Percentiles rank a stretch among this genome's conserved stretches.
phyloP scores from a whole-genome alignment of 30 jellyfish, hydroid and myxozoan species.

The Aurelia coerulea region DNA sequence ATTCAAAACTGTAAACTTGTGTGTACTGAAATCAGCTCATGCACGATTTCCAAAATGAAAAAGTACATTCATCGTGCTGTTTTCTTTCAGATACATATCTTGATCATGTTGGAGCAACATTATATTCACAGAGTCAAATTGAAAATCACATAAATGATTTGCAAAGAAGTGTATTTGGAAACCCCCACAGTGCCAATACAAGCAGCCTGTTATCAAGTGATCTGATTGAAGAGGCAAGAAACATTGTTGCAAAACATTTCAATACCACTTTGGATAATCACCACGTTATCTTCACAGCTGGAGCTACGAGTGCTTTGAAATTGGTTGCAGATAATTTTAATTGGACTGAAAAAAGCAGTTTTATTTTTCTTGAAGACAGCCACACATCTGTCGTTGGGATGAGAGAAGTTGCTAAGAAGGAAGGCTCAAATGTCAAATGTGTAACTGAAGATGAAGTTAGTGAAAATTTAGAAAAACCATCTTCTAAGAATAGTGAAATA shows the following conservation, averaged over 20 bases:
- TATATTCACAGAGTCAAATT: slow-evolving; percentile 57
- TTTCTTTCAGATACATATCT: slow-evolving; percentile 38
- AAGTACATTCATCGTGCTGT: too few species aligned
- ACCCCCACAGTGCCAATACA: slow-evolving; percentile 62
- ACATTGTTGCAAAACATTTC: slow-evolving; percentile 54
- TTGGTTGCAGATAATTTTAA: slow-evolving; percentile 54
- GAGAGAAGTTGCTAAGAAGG: slow-evolving; percentile 34
- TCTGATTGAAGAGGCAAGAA: slow-evolving; percentile 45
- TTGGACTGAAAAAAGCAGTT: slow-evolving; percentile 27
- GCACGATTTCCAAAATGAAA: too few species aligned
- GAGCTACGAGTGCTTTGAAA: slow-evolving; percentile 72
- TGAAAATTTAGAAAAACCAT: too few species aligned
- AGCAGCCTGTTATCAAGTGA: slow-evolving; percentile 56
- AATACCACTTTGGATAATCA: slow-evolving; percentile 61
- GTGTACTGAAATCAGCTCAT: too few species aligned
- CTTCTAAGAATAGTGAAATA: too few species aligned
- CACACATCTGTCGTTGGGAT: slow-evolving; percentile 79
- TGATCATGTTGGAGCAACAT: slow-evolving; percentile 62
- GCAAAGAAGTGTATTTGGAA: slow-evolving; percentile 35
- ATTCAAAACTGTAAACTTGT: too few species aligned
- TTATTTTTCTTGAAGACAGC: slow-evolving; percentile 53
- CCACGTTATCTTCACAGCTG: slow-evolving; percentile 66
- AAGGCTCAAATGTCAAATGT: slow-evolving; percentile 27
- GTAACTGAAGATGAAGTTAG: slow-evolving; percentile 28
- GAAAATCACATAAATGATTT: slow-evolving; percentile 14